Percentiles rank a stretch among this genome's conserved stretches.
Evolutionary conservation across 2,113 vertebrate species (phyloP).

Genomic region (Cebus imitator): DNA sequence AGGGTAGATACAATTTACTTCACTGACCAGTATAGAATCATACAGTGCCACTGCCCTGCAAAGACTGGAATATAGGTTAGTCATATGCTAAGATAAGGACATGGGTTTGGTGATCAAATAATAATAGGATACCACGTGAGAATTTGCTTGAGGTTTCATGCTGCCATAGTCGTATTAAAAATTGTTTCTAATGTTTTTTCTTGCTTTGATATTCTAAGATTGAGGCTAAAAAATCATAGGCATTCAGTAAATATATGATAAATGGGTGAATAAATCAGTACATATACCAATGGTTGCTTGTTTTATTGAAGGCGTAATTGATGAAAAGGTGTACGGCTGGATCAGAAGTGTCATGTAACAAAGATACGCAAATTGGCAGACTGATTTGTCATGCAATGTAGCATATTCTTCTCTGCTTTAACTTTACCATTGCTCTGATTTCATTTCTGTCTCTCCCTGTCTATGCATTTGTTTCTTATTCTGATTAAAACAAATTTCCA

Average conservation of each 20-base stretch:
- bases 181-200: background rate
- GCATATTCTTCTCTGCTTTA: background rate
- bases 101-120: background rate
- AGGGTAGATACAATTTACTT: background rate
- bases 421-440: background rate
- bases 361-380: background rate
- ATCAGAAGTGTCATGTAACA: background rate
- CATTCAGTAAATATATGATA: background rate
- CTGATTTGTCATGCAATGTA: background rate
- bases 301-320: background rate
- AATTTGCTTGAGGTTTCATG: background rate
- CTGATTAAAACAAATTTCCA: background rate
- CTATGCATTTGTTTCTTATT: constrained; percentile 4
- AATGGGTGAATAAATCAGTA: background rate
- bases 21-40: background rate
- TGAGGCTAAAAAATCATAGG: background rate
- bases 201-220: background rate
- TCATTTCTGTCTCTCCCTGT: background rate
- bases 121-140: background rate
- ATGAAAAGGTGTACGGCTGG: background rate
- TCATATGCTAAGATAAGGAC: background rate
- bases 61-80: background rate
- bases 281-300: background rate
- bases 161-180: background rate
- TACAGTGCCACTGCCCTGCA: background rate